Conservation (phyloP, 2,113 vertebrate species). For the Macroglossus sobrinus region DNA sequence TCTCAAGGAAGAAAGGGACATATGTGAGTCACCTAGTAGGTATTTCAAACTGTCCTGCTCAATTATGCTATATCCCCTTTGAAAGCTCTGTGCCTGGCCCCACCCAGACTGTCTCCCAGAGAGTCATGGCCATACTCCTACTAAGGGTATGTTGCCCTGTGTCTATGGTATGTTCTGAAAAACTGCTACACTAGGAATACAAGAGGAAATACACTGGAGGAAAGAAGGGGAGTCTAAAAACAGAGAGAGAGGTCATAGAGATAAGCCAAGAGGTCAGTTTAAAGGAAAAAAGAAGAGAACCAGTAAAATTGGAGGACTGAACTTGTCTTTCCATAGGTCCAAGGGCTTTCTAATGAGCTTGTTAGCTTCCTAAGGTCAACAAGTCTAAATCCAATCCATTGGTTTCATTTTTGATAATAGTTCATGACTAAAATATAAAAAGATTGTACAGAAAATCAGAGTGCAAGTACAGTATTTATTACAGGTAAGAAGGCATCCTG, state of each 20-base stretch:
- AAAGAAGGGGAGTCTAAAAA: neutral
- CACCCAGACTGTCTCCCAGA: neutral
- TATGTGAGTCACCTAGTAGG: neutral
- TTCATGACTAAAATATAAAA: neutral
- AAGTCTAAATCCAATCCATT: neutral
- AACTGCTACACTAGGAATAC: neutral
- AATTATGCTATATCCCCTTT: neutral
- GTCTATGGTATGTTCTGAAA: neutral
- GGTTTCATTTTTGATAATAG: neutral
- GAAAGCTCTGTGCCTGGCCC: neutral
- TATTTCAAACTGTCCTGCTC: neutral
- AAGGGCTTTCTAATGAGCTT: neutral
- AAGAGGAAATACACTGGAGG: neutral
- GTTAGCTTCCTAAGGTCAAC: neutral
- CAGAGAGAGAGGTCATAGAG: neutral
- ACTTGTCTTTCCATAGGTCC: neutral
- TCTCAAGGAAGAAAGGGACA: neutral
- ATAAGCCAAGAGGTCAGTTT: neutral
- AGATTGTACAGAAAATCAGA: neutral
- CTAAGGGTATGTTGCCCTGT: neutral
- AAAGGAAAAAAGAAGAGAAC: neutral
- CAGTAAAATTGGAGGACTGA: neutral
- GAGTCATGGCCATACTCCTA: neutral
- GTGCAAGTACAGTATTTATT: neutral
- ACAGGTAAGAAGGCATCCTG: neutral